phyloP scores from a whole-genome alignment of 2,888 invertebrate genomes.

The Lymantria dispar region DNA sequence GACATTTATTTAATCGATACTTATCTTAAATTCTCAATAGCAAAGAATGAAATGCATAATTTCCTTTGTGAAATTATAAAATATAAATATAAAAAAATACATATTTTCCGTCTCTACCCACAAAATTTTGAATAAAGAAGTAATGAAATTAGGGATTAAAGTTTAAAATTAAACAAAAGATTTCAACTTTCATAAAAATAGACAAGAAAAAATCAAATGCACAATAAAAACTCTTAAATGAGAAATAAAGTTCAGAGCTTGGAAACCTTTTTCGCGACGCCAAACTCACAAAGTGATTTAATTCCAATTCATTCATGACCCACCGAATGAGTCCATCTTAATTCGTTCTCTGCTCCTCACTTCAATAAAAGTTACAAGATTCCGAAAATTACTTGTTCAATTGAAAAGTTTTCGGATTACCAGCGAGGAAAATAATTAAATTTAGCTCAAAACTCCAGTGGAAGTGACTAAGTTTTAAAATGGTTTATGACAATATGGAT shows the following conservation, averaged over 20 bases:
- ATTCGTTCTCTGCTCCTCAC: slow-evolving; percentile 35
- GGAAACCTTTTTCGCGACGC: slow-evolving; percentile 34
- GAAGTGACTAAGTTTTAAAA: slow-evolving; percentile 30
- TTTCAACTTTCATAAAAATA: slow-evolving; percentile 4
- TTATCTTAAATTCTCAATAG: too few species aligned
- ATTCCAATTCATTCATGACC: slow-evolving; percentile 42
- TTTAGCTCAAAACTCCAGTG: slow-evolving; percentile 34
- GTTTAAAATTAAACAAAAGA: not conserved
- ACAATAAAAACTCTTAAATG: slow-evolving; percentile 31
- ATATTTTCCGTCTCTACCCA: too few species aligned
- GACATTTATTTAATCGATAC: too few species aligned
- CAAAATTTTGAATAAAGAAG: too few species aligned
- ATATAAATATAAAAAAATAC: too few species aligned
- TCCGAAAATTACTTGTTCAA: slow-evolving; percentile 42
- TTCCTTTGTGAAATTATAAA: too few species aligned
- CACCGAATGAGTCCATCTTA: slow-evolving; percentile 37
- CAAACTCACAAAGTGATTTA: slow-evolving; percentile 39
- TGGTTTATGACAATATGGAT: slow-evolving; percentile 29
- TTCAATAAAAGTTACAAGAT: slow-evolving; percentile 42
- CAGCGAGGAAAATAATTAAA: slow-evolving; percentile 45
- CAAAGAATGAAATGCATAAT: too few species aligned
- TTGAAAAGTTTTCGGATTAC: slow-evolving; percentile 44
- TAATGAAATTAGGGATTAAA: not conserved
- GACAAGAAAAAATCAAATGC: slow-evolving; percentile 11
- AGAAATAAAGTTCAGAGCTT: slow-evolving; percentile 25